Evolutionary conservation across 2,888 invertebrate genomes (phyloP).

Genomic region (Apomyelois bistriatella): DNA sequence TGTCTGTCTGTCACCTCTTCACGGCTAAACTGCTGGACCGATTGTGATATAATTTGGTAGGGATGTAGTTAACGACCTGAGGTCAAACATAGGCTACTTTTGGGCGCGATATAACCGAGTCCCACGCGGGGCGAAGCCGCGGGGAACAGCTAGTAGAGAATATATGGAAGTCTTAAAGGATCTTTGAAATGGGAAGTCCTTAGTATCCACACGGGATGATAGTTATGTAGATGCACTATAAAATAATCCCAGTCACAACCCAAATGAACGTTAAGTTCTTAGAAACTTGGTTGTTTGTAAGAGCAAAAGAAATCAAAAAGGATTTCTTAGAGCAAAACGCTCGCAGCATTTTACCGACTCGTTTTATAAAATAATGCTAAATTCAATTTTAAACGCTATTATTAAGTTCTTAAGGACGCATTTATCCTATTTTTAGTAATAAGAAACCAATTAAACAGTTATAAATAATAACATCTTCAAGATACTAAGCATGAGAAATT

Average conservation of each 20-base stretch:
- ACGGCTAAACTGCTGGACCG: too few species aligned
- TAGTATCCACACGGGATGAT: too few species aligned
- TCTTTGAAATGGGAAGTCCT: too few species aligned
- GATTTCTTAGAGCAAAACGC: conserved; percentile 28
- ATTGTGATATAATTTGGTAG: too few species aligned
- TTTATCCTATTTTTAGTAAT: not conserved
- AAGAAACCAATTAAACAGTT: conserved; percentile 12
- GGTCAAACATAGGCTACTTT: too few species aligned
- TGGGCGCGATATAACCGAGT: too few species aligned
- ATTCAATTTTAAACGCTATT: conserved; percentile 31
- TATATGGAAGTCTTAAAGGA: too few species aligned
- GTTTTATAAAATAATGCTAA: conserved; percentile 33
- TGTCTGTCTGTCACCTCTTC: too few species aligned
- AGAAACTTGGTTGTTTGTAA: conserved; percentile 17
- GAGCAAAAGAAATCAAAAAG: conserved; percentile 23
- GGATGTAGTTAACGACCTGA: too few species aligned
- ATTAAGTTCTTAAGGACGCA: not conserved
- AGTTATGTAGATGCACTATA: too few species aligned
- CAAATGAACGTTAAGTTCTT: conserved; percentile 5
- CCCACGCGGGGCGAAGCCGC: too few species aligned
- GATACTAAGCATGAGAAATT: not conserved
- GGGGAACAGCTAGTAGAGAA: too few species aligned
- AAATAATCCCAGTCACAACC: not conserved
- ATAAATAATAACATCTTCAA: conserved; percentile 4
- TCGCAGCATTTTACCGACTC: conserved; percentile 26